A percentile compares a stretch with the other conserved stretches of the same genome.
Conservation (phyloP, 2,888 invertebrate genomes). For the Drosophila fungiperda region DNA sequence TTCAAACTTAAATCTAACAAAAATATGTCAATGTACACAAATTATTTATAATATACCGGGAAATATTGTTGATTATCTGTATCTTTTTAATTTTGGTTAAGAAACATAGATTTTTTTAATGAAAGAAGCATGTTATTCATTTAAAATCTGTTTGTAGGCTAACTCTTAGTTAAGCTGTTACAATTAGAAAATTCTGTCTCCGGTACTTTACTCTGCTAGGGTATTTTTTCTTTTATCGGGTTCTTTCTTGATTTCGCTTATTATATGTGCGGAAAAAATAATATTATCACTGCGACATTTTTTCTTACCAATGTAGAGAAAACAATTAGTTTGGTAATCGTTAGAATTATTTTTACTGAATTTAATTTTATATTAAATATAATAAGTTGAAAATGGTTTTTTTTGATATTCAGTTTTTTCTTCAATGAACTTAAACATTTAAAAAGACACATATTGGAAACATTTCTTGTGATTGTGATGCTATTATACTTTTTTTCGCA, state of each 20-base stretch:
- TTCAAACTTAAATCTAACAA: too few species aligned
- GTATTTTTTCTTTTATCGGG: background rate
- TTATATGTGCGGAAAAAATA: background rate
- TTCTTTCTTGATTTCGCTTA: slow-evolving; percentile 19
- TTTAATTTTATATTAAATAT: background rate
- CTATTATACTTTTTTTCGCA: background rate
- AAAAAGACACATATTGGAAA: background rate
- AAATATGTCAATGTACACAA: too few species aligned
- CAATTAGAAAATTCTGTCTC: background rate
- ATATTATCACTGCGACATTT: background rate
- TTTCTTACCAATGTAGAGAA: too few species aligned
- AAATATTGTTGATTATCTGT: too few species aligned
- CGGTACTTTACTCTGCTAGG: too few species aligned
- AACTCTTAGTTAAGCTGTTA: background rate
- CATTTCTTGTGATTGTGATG: background rate
- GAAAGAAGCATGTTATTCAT: too few species aligned
- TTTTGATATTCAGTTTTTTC: background rate
- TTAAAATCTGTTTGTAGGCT: background rate
- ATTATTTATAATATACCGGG: too few species aligned
- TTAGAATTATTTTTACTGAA: background rate
- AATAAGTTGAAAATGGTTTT: background rate
- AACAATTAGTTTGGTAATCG: too few species aligned
- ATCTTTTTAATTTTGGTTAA: too few species aligned
- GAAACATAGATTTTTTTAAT: too few species aligned
- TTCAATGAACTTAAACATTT: background rate